Evolutionary conservation across 2,113 vertebrate genomes (phyloP), one percentile per base, ranked within the genome.

Genomic region (Plotosus lineatus): DNA sequence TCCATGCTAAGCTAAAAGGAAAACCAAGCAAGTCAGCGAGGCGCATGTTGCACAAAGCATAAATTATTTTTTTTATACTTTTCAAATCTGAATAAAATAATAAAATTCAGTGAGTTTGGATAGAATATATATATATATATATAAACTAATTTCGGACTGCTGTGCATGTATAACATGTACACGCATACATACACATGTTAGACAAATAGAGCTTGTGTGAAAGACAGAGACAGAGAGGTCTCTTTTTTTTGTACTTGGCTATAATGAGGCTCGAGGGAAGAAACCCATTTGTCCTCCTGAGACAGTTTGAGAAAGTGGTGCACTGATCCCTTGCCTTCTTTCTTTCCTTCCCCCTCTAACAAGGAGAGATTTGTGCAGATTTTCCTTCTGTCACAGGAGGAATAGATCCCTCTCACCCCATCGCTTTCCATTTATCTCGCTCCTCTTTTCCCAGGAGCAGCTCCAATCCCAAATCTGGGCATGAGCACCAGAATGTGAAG

Each of bases 281-380:
- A 79, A 81, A 81, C 46, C 69, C 79, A 80, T 75, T 85, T 77
- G 82, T 72, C 79, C 76, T 82, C 69, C 76, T 71, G 58, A 84
- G 82, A 82, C 72, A 84, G 84, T 77, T 77, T 79, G 65, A 84
- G 79, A 76, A 77, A 82, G 86, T 77, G 73, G 72, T 68, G 74
- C 77, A 71, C 71, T 89, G 88, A 91, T 90, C 89, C 88, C 50
- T 79, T 84, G 80, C 79, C 77, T 75, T 77, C 79, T 83, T 79
- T 77, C 40, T 71, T 10, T 86, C 3, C 48, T 46, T 80, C 31
- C 75, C 15, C 69, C 83, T 88, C 87, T 87, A 92, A 91, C 89
- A 89, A 91, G 89, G 42, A 82, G 75, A 92, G 91, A 91, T 91
- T 92, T 92, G 85, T 90, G 85, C 84, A 90, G 90, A 89, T 91